Conservation (phyloP, 1,140 invertebrate species). For the Philopotamus ludificatus region DNA sequence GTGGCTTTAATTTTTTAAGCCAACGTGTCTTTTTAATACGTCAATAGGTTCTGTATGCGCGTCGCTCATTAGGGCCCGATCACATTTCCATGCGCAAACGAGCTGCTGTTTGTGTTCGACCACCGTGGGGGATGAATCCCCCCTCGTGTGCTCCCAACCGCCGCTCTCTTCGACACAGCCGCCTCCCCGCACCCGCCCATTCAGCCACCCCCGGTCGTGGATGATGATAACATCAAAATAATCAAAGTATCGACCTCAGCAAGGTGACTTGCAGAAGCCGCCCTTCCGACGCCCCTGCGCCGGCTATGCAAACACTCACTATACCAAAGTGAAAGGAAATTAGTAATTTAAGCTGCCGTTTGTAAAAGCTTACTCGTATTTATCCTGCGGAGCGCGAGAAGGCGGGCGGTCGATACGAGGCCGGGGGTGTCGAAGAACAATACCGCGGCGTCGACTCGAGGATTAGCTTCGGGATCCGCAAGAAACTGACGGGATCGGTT, state of each 20-base stretch:
- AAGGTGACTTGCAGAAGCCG: slow-evolving; percentile 40
- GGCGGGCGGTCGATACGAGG: no score
- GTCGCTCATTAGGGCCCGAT: slow-evolving; percentile 9
- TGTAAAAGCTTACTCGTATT: slow-evolving; percentile 12
- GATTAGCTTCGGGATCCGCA: no score
- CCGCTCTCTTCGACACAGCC: no score
- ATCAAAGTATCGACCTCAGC: slow-evolving; percentile 40
- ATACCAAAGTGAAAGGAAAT: slow-evolving; percentile 36
- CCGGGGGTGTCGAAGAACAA: neutral
- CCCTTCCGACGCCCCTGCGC: slow-evolving; percentile 11
- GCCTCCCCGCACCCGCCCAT: neutral
- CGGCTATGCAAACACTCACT: slow-evolving; percentile 26
- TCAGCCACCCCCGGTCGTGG: neutral
- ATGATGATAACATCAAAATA: slow-evolving; percentile 43
- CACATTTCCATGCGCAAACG: slow-evolving; percentile 19
- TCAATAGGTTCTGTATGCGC: neutral
- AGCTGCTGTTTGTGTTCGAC: slow-evolving; percentile 4
- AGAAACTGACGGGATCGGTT: no score
- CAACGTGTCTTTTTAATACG: no score
- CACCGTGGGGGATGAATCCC: slow-evolving; percentile 14
- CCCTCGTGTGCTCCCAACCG: slow-evolving; percentile 1
- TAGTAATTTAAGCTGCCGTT: slow-evolving; percentile 40
- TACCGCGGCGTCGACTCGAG: neutral
- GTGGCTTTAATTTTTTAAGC: no score
- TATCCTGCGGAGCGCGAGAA: neutral